Conservation (phyloP, 1,140 invertebrate species). For the Ephestia elutella region DNA sequence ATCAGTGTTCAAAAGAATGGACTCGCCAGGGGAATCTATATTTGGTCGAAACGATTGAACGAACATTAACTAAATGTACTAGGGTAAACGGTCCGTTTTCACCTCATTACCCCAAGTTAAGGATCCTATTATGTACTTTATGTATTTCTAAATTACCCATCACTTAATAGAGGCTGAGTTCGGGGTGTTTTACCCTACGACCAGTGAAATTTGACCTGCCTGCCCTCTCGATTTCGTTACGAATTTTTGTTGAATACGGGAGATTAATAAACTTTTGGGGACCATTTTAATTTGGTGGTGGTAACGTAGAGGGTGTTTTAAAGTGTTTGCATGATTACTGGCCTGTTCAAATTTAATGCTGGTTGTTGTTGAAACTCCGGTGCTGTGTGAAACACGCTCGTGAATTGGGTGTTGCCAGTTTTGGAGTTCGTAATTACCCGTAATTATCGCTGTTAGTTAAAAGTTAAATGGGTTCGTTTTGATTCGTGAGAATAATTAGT, state of each 20-base stretch:
- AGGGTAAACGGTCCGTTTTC: slow-evolving; percentile 54
- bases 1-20: neutral
- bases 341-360: slow-evolving; percentile 66
- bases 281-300: slow-evolving; percentile 40
- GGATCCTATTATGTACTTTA: slow-evolving; percentile 72
- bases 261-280: slow-evolving; percentile 11
- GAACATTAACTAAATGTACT: slow-evolving; percentile 21
- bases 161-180: slow-evolving; percentile 46
- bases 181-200: slow-evolving; percentile 39
- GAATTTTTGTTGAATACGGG: neutral
- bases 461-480: neutral
- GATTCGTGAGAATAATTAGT: neutral
- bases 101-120: slow-evolving; percentile 67
- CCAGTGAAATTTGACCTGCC: slow-evolving; percentile 36
- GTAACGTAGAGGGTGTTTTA: slow-evolving; percentile 48
- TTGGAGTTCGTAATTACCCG: slow-evolving; percentile 6
- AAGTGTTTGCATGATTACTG: slow-evolving; percentile 64
- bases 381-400: slow-evolving; percentile 30
- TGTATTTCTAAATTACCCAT: slow-evolving; percentile 64
- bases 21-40: slow-evolving; percentile 16
- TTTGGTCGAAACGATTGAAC: slow-evolving; percentile 25
- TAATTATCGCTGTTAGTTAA: neutral
- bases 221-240: slow-evolving; percentile 9
- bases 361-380: slow-evolving; percentile 28
- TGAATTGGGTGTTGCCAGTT: slow-evolving; percentile 22